Conservation (phyloP, 2,113 vertebrate genomes). For the Blennius ocellaris region DNA sequence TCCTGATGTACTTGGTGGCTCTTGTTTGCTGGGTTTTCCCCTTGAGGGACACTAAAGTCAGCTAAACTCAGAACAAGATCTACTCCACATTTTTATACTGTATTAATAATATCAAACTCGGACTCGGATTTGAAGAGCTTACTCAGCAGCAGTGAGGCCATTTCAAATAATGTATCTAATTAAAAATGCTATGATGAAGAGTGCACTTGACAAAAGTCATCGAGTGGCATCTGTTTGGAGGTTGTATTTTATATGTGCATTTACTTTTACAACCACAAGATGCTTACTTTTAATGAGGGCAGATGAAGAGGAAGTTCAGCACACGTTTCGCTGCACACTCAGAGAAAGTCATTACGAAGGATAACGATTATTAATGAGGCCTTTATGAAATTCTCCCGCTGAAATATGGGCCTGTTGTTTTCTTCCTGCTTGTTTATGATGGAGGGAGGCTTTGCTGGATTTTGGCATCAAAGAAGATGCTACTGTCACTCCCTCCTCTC, state of each 20-base stretch:
- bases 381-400: slow-evolving; percentile 33
- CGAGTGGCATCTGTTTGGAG: slow-evolving; percentile 32
- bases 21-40: slow-evolving; percentile 27
- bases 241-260: slow-evolving; percentile 27
- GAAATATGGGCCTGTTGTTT: slow-evolving; percentile 64
- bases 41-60: slow-evolving; percentile 10
- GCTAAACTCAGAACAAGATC: not conserved
- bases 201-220: slow-evolving; percentile 29
- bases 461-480: slow-evolving; percentile 50
- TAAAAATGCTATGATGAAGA: slow-evolving; percentile 21
- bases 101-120: slow-evolving; percentile 17
- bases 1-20: no score
- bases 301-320: slow-evolving; percentile 32
- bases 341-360: slow-evolving; percentile 68
- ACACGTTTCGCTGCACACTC: slow-evolving; percentile 36
- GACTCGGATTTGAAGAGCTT: not conserved
- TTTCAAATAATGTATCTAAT: slow-evolving; percentile 8
- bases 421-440: slow-evolving; percentile 28
- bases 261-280: slow-evolving; percentile 26
- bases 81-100: not conserved
- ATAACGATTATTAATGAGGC: slow-evolving; percentile 74
- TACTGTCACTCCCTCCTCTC: slow-evolving; percentile 9
- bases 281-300: slow-evolving; percentile 52
- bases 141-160: not conserved
- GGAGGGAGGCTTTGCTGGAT: slow-evolving; percentile 36